A percentile compares a stretch with the other conserved stretches of the same genome.
Evolutionary conservation across 2,888 invertebrate genomes (phyloP).

Genomic region (Cephus nigrinus): DNA sequence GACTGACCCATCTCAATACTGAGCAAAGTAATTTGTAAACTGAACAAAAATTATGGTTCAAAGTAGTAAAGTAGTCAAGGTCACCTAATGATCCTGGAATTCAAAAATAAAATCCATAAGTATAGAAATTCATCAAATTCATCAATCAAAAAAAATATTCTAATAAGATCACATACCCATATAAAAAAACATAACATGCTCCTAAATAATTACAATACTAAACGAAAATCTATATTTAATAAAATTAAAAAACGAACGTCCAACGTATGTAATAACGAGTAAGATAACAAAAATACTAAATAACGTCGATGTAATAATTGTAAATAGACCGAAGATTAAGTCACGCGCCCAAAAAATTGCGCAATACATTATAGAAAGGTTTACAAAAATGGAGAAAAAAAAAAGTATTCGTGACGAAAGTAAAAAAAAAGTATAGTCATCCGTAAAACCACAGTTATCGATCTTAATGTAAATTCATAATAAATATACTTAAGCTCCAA

Average conservation of each 20-base stretch:
- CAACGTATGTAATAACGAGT: neutral
- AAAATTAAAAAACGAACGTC: neutral
- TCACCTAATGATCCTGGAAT: neutral
- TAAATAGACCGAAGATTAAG: neutral
- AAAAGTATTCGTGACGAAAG: neutral
- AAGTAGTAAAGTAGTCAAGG: neutral
- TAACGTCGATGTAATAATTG: neutral
- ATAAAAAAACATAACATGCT: neutral
- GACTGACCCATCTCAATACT: conserved; percentile 37
- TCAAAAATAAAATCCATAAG: neutral
- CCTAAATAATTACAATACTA: neutral
- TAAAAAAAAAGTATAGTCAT: neutral
- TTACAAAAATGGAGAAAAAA: neutral
- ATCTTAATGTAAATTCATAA: neutral
- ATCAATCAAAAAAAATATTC: neutral
- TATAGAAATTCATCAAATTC: neutral
- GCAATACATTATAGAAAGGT: neutral
- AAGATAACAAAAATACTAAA: neutral
- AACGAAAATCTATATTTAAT: no score
- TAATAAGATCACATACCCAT: neutral
- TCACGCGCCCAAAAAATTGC: neutral
- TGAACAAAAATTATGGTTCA: neutral
- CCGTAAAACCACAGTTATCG: neutral
- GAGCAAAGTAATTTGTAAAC: neutral
- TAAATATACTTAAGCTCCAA: neutral